Evolutionary conservation across 2,888 invertebrate species (phyloP).

Genomic region (Disparrhopalites patrizii): DNA sequence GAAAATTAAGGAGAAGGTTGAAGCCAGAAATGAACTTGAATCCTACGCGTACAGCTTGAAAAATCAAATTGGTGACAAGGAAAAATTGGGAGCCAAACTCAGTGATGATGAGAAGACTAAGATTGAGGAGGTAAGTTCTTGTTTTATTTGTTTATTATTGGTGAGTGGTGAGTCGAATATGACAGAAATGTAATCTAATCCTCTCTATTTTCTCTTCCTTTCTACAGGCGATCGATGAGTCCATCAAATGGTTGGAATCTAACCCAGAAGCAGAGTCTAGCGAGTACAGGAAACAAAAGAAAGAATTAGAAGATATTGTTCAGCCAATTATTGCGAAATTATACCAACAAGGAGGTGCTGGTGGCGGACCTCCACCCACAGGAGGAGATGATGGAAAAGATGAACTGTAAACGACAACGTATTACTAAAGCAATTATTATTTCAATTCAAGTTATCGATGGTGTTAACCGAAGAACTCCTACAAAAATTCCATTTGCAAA

Average conservation of each 20-base stretch:
- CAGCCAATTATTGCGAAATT: slow-evolving; percentile 97
- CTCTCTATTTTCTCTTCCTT: not conserved
- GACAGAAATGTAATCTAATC: too few relatives aligned
- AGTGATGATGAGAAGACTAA: slow-evolving; percentile 48
- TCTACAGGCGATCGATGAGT: slow-evolving; percentile 79
- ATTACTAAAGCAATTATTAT: not conserved
- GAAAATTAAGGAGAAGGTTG: slow-evolving; percentile 90
- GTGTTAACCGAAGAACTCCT: not conserved
- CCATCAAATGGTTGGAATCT: slow-evolving; percentile 96
- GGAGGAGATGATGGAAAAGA: slow-evolving; percentile 75
- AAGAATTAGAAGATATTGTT: slow-evolving; percentile 87
- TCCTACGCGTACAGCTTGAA: slow-evolving; percentile 96
- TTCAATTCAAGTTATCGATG: not conserved
- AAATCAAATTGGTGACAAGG: slow-evolving; percentile 91
- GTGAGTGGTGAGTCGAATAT: not conserved
- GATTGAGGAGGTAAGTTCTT: slow-evolving; percentile 32
- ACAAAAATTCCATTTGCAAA: slow-evolving; percentile 11
- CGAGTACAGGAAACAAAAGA: slow-evolving; percentile 89
- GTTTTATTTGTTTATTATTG: not conserved
- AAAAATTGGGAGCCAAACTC: slow-evolving; percentile 56
- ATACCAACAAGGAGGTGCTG: slow-evolving; percentile 75
- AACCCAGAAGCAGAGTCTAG: slow-evolving; percentile 89
- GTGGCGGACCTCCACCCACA: slow-evolving; percentile 61
- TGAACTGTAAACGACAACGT: slow-evolving; percentile 63
- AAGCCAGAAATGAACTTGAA: slow-evolving; percentile 94